Conservation (phyloP, 2,888 invertebrate genomes). For the Platynereis dumerilii region DNA sequence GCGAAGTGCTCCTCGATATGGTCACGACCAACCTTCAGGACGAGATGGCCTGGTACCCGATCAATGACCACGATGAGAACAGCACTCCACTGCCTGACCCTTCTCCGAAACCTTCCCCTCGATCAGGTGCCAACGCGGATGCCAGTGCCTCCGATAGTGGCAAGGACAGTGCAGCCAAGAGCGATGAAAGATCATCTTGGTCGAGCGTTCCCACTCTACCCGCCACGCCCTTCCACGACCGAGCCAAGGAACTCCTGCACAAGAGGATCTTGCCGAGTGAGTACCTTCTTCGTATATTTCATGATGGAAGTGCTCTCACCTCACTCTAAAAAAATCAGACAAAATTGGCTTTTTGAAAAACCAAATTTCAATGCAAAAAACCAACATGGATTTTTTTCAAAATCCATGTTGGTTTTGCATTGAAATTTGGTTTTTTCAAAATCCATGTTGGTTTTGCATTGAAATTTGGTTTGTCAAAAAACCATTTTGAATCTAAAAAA, state of each 20-base stretch:
- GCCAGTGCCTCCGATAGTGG: slow-evolving; percentile 1
- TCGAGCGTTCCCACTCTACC: slow-evolving; percentile 33
- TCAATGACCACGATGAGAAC: slow-evolving; percentile 60
- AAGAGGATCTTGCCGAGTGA: slow-evolving; percentile 22
- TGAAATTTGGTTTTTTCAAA: too few species aligned
- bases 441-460: too few species aligned
- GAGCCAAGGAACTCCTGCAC: slow-evolving; percentile 37
- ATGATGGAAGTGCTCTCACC: too few species aligned
- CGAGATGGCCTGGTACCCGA: slow-evolving; percentile 82
- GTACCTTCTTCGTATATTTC: background rate
- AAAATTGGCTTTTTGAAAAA: too few species aligned
- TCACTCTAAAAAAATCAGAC: too few species aligned
- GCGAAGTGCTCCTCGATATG: slow-evolving; percentile 72
- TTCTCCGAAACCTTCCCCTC: slow-evolving; percentile 25
- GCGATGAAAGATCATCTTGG: slow-evolving; percentile 11
- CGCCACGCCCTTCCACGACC: slow-evolving; percentile 41
- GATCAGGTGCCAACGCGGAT: background rate
- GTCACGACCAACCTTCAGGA: slow-evolving; percentile 86
- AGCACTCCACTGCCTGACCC: slow-evolving; percentile 50
- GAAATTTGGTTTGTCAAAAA: too few species aligned
- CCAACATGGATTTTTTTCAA: too few species aligned
- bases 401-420: too few species aligned
- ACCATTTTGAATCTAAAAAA: too few species aligned
- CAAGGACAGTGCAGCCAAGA: background rate
- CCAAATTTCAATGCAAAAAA: too few species aligned